Percentiles rank a stretch among this genome's conserved stretches.
Evolutionary conservation across 2,113 vertebrate genomes (phyloP).

Genomic region (zebrafish (Danio rerio)): DNA sequence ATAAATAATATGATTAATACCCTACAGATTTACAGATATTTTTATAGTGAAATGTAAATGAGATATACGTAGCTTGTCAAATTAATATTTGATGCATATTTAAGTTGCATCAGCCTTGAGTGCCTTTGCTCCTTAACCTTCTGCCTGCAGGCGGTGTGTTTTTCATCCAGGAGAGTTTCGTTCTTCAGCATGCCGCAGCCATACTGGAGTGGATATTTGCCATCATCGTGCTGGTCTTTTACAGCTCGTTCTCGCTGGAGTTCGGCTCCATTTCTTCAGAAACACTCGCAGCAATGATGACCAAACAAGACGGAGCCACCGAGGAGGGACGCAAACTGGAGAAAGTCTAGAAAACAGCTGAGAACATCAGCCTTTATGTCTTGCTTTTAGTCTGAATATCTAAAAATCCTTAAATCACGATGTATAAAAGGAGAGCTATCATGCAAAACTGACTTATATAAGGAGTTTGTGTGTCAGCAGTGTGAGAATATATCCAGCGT

Average conservation of each 20-base stretch:
- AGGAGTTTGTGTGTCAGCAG: too few relatives aligned
- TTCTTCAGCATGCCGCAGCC: slow-evolving; percentile 34
- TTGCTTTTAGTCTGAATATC: too few relatives aligned
- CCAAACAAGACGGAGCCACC: neutral
- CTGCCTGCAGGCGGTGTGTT: slow-evolving; percentile 36
- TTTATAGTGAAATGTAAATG: too few relatives aligned
- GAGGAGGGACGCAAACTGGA: neutral
- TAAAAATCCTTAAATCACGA: too few relatives aligned
- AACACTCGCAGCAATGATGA: slow-evolving; percentile 24
- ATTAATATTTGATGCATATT: too few relatives aligned
- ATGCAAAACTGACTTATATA: too few relatives aligned
- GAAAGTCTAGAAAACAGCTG: neutral
- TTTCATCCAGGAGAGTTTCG: slow-evolving; percentile 45
- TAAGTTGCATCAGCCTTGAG: neutral
- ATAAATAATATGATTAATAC: too few relatives aligned
- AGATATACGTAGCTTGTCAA: too few relatives aligned
- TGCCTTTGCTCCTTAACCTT: slow-evolving; percentile 23
- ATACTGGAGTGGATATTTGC: slow-evolving; percentile 44
- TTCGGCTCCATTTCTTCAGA: slow-evolving; percentile 44
- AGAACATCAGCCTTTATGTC: neutral
- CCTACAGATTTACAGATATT: too few relatives aligned
- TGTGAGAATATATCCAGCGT: too few relatives aligned
- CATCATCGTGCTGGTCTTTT: slow-evolving; percentile 33
- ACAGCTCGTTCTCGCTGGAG: slow-evolving; percentile 38
- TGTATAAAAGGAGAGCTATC: too few relatives aligned